A percentile compares a stretch with the other conserved stretches of the same genome.
phyloP scores from a whole-genome alignment of 1,140 invertebrate genomes.

The Pantala flavescens region DNA sequence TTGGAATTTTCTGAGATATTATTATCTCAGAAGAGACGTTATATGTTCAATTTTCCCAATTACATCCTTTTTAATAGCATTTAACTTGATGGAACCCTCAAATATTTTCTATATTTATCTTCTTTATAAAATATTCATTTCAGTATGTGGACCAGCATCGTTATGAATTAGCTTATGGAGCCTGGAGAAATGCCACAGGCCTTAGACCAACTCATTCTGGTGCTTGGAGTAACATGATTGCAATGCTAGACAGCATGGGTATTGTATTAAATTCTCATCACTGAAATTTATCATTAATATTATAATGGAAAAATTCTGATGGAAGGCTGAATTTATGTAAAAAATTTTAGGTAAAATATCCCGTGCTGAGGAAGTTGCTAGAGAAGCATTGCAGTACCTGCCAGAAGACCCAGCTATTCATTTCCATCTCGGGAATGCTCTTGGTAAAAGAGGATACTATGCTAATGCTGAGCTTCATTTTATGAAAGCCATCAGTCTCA shows the following conservation, averaged over 20 bases:
- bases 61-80: conserved; percentile 10
- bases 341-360: conserved; percentile 45
- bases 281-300: background rate
- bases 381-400: conserved; percentile 53
- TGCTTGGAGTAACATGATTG: conserved; percentile 86
- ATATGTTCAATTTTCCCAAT: no score
- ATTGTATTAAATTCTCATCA: conserved; percentile 19
- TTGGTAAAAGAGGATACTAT: conserved; percentile 70
- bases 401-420: conserved; percentile 62
- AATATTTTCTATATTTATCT: background rate
- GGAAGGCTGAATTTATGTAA: conserved; percentile 16
- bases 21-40: no score
- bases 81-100: conserved; percentile 11
- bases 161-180: conserved; percentile 46
- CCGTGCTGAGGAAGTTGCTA: conserved; percentile 56
- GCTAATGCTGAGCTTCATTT: conserved; percentile 72
- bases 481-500: conserved; percentile 56
- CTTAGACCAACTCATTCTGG: conserved; percentile 65
- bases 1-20: no score
- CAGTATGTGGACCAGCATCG: conserved; percentile 53
- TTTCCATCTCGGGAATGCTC: conserved; percentile 79
- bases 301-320: conserved; percentile 21
- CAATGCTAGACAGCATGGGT: conserved; percentile 76
- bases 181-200: conserved; percentile 71
- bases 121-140: conserved; percentile 21